Conservation (phyloP, 2,888 invertebrate genomes). For the Mythimna albipuncta region DNA sequence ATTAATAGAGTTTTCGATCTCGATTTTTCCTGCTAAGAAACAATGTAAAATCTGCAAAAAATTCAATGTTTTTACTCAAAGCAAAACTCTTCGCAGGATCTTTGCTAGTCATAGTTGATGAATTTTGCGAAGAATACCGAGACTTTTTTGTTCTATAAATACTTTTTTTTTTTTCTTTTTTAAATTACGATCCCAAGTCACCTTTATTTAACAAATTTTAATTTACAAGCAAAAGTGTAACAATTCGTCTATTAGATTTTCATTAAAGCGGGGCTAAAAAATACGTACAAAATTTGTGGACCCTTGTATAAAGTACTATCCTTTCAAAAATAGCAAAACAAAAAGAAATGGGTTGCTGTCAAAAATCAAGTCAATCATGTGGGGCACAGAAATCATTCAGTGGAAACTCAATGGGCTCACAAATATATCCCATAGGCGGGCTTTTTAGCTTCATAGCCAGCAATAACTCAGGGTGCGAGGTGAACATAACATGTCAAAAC, state of each 20-base stretch:
- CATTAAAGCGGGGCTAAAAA: not conserved
- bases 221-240: not conserved
- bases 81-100: no score
- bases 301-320: not conserved
- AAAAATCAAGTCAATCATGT: constrained; percentile 14
- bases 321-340: constrained; percentile 8
- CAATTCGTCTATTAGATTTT: not conserved
- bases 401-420: not conserved
- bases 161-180: not conserved
- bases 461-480: constrained; percentile 20
- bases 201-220: constrained; percentile 5
- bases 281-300: constrained; percentile 1
- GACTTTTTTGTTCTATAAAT: not conserved
- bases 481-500: constrained; percentile 35
- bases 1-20: not conserved
- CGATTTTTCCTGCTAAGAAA: not conserved
- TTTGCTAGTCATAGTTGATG: not conserved
- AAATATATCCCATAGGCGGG: constrained; percentile 1
- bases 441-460: constrained; percentile 23
- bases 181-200: constrained; percentile 2
- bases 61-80: not conserved
- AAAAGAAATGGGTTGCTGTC: constrained; percentile 25
- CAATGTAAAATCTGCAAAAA: not conserved
- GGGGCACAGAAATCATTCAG: constrained; percentile 17
- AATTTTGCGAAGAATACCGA: not conserved